phyloP scores from a whole-genome alignment of 2,888 invertebrate genomes.

The Heliconius ismenius region DNA sequence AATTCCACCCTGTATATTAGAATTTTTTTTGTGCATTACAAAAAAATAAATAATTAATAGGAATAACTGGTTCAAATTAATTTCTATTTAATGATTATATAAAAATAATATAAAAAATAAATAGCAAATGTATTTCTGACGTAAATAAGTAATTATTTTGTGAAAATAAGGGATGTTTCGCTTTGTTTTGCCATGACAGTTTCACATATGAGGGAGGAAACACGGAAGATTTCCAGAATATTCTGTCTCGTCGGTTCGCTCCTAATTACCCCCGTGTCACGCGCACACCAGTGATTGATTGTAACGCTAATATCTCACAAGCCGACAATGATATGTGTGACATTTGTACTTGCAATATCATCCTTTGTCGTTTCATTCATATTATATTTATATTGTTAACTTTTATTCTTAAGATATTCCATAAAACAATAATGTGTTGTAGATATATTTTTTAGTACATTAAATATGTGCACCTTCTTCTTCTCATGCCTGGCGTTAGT shows the following conservation, averaged over 20 bases:
- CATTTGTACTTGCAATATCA: conserved; percentile 52
- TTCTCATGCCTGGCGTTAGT: too few relatives aligned
- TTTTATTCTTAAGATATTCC: not conserved
- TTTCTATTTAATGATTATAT: not conserved
- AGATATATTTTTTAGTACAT: not conserved
- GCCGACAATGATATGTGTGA: conserved; percentile 66
- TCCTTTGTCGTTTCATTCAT: conserved; percentile 18
- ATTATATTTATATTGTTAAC: conserved; percentile 8
- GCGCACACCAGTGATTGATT: conserved; percentile 77
- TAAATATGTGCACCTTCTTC: too few relatives aligned
- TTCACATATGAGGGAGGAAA: conserved; percentile 11
- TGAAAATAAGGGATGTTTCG: conserved; percentile 1
- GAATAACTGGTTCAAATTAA: not conserved
- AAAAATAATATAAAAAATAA: too few relatives aligned
- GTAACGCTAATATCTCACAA: conserved; percentile 76
- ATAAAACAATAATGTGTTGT: not conserved
- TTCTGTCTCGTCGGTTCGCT: conserved; percentile 55
- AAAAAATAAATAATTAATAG: too few relatives aligned
- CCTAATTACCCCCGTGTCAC: conserved; percentile 78
- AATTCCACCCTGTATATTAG: too few relatives aligned
- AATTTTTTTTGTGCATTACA: not conserved
- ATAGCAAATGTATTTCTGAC: not conserved
- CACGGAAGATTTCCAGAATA: conserved; percentile 35
- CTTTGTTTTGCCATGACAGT: not conserved
- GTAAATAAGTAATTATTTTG: not conserved